Base-by-base conservation (phyloP, 2,113 vertebrate species). In the Trichechus manatus region DNA sequence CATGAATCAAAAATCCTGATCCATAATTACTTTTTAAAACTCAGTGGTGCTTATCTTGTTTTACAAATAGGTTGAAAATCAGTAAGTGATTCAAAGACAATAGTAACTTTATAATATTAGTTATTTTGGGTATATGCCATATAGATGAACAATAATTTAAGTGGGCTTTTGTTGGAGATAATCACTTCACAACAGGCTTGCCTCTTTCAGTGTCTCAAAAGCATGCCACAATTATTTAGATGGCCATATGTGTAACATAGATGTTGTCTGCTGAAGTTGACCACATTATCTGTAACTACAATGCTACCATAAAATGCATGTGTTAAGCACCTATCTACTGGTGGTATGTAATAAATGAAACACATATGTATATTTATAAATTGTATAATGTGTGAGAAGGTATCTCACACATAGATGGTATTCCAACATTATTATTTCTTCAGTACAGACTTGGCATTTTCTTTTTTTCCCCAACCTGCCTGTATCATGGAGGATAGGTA, bases 141-240 rank as follows among this genome's bases (percentile, higher is more conserved):
- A 53, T 27, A 91, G 50, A 74, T 78, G 64, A 98, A n/a, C 2
- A 94, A 3, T 86, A 96, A 89, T 27, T 88, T 83, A 74, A 68
- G 19, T 33, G 92, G 81, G 92, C 85, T 97, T 90, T 95, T 95
- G 74, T 91, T 95, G 74, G 80, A 44, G 7, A 25, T 80, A 82
- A 63, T 95, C 66, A 50, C 63, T 95, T 97, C 20, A 78, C 33
- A 92, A 59, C 83, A 97, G 66, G 15, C 81, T 53, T 81, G 47
- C 47, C 80, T 87, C n/a, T 97, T 96, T 93, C 36, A 59, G 59
- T 97, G 83, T 97, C 92, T 94, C 25, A 93, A 79, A 87, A 95
- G 95, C n/a, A 15, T n/a, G 15, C 87, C 75, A 72, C 0, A 74
- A 68, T 89, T 97, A 90, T 97, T 98, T 94, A 97, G 97, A 87